These are phyloP conservation scores for Rhinogobio ventralis DNA, from an alignment of 2,797 vertebrate genomes.

Conservation along the genomic window DNA sequence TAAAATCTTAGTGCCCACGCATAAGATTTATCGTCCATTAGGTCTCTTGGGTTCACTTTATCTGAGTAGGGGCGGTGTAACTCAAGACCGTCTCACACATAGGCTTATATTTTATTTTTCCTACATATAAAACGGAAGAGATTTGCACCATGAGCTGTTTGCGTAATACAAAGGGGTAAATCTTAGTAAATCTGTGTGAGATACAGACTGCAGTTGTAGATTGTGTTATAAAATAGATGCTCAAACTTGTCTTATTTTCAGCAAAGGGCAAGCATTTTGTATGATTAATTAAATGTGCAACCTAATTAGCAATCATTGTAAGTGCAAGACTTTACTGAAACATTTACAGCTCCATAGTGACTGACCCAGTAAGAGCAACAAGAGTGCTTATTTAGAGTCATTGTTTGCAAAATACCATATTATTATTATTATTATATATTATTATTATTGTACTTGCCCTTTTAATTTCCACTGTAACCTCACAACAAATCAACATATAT, in stretches of 20 bases:
- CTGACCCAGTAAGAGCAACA: neutral
- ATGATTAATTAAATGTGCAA: neutral
- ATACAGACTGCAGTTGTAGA: neutral
- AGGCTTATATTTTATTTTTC: slow-evolving; percentile 6
- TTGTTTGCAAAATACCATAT: neutral
- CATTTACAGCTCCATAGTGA: neutral
- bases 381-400: neutral
- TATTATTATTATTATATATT: neutral
- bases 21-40: slow-evolving; percentile 38
- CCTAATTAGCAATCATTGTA: neutral
- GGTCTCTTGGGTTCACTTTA: slow-evolving; percentile 45
- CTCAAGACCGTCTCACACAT: neutral
- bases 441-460: neutral
- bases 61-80: neutral
- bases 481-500: neutral
- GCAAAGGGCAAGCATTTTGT: neutral
- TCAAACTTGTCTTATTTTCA: neutral
- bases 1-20: slow-evolving; percentile 30
- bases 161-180: neutral
- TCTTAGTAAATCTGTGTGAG: neutral
- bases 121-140: neutral
- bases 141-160: neutral
- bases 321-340: too few relatives aligned
- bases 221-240: neutral
- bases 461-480: neutral